phyloP scores from a whole-genome alignment of 2,888 invertebrate genomes.

The Ashinkailepas kermadecensis region DNA sequence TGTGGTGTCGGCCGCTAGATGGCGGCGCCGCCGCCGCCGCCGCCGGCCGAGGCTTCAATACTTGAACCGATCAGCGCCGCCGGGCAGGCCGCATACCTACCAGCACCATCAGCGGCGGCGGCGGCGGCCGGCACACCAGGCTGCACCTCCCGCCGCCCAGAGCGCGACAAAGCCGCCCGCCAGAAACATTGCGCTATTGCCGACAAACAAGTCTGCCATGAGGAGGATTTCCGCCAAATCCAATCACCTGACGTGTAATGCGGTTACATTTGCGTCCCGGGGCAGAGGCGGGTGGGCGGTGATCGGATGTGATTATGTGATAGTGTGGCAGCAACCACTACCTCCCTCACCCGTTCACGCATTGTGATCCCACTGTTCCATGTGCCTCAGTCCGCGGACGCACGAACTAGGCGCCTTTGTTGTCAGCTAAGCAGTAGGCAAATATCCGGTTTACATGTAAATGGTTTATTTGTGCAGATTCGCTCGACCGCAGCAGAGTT shows the following conservation, averaged over 20 bases:
- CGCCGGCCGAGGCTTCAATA: constrained; percentile 12
- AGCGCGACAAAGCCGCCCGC: neutral
- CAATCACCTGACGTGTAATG: neutral
- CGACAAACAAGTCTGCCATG: neutral
- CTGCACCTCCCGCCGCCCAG: neutral
- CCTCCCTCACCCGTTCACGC: neutral
- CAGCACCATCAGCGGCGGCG: neutral
- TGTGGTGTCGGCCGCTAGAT: neutral
- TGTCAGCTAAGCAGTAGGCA: neutral
- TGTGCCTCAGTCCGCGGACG: neutral
- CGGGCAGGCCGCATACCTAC: constrained; percentile 1
- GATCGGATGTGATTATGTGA: neutral
- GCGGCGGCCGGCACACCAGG: neutral
- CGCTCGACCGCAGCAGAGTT: neutral
- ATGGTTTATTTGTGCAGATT: neutral
- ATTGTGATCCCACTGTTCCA: neutral
- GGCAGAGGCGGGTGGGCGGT: neutral
- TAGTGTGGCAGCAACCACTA: neutral
- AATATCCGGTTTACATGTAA: neutral
- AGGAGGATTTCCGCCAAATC: constrained; percentile 5
- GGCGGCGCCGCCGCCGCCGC: neutral
- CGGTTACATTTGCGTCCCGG: neutral
- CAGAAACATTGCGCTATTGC: neutral
- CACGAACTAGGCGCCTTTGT: neutral
- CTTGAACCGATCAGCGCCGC: constrained; percentile 12